phyloP scores from a whole-genome alignment of 2,113 vertebrate species.

The Lonchura striata region DNA sequence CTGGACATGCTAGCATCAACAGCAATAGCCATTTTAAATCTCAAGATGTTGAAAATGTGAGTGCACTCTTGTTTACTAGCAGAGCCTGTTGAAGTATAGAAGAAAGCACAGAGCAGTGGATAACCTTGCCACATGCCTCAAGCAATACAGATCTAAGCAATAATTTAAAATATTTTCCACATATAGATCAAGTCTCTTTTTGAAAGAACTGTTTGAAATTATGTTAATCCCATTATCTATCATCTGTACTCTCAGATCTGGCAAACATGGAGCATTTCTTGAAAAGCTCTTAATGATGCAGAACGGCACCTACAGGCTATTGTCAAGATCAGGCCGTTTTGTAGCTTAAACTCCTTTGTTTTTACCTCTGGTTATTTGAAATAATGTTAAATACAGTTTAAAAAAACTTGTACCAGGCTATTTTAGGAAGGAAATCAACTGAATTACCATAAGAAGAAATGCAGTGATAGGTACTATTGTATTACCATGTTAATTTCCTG shows the following conservation, averaged over 20 bases:
- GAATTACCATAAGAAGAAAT: background rate
- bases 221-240: conserved; percentile 31
- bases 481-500: background rate
- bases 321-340: background rate
- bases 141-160: background rate
- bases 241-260: background rate
- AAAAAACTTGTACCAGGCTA: background rate
- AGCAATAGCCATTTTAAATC: background rate
- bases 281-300: background rate
- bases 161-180: background rate
- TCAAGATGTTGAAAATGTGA: background rate
- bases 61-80: background rate
- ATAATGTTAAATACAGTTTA: background rate
- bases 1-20: background rate
- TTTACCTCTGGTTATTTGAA: background rate
- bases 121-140: background rate
- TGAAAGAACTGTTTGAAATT: conserved; percentile 17
- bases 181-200: background rate
- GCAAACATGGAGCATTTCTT: background rate
- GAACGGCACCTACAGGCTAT: background rate
- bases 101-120: background rate
- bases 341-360: background rate
- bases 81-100: background rate
- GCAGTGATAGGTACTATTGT: background rate
- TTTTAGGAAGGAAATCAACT: background rate